Percentiles rank a stretch among this genome's conserved stretches.
These are phyloP conservation scores for Percopsis omiscomaycus DNA, from an alignment of 2,797 vertebrate species.

Conservation along the genomic window DNA sequence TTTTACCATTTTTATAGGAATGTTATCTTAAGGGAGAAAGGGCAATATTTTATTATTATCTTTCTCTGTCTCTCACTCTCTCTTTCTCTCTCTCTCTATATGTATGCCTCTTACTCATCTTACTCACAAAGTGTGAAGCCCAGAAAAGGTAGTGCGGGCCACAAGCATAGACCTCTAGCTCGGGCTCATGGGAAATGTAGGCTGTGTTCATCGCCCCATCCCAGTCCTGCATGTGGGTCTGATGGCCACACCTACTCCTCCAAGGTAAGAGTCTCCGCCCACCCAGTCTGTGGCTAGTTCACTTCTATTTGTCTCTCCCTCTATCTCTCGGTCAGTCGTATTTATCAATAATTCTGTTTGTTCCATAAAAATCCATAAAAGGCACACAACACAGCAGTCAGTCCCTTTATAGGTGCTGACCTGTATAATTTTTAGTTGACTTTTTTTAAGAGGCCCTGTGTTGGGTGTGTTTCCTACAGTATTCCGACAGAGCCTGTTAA, in stretches of 20 bases:
- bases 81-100: background rate
- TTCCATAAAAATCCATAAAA: too few species aligned
- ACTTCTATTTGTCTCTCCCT: too few species aligned
- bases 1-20: too few species aligned
- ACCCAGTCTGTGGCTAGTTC: background rate
- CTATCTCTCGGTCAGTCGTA: too few species aligned
- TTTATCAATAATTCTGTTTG: too few species aligned
- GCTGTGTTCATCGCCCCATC: constrained; percentile 74
- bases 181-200: constrained; percentile 83
- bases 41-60: background rate
- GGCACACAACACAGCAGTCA: too few species aligned
- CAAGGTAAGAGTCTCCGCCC: constrained; percentile 67
- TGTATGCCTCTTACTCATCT: background rate
- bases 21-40: too few species aligned
- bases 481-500: too few species aligned
- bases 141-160: constrained; percentile 83
- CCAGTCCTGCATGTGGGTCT: constrained; percentile 81
- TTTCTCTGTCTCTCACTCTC: background rate
- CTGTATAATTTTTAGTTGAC: too few species aligned
- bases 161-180: constrained; percentile 82
- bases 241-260: constrained; percentile 78
- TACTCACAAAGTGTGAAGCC: constrained; percentile 76
- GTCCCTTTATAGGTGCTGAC: too few species aligned
- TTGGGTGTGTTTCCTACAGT: too few species aligned
- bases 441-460: too few species aligned